Percentiles rank a stretch among this genome's conserved stretches.
Evolutionary conservation across 2,113 vertebrate species (phyloP).

Genomic region (Cyphomyrus discorhynchus): DNA sequence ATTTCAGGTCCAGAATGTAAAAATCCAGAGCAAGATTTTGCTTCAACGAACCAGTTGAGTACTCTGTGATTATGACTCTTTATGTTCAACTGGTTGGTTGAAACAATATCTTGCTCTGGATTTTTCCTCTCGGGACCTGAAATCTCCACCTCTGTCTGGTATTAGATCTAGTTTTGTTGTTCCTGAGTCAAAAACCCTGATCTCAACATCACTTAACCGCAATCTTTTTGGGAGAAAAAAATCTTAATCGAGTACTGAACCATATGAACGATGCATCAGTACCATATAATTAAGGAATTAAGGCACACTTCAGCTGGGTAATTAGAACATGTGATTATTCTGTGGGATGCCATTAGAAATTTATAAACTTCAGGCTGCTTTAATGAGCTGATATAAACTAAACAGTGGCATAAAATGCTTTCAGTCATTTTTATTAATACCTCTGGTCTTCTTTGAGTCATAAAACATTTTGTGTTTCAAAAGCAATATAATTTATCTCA

Average conservation of each 20-base stretch:
- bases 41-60: background rate
- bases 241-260: background rate
- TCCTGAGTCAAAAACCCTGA: background rate
- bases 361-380: background rate
- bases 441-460: background rate
- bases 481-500: conserved; percentile 17
- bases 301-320: background rate
- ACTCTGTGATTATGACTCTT: background rate
- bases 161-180: background rate
- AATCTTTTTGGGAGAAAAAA: background rate
- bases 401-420: background rate
- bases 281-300: conserved; percentile 2
- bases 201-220: background rate
- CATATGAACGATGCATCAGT: background rate
- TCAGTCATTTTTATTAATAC: background rate
- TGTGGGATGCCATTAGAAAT: background rate
- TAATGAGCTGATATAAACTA: background rate
- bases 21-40: background rate
- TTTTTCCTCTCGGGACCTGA: background rate
- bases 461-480: conserved; percentile 7
- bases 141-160: background rate
- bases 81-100: background rate
- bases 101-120: background rate
- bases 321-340: background rate
- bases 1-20: background rate